Percentiles rank a stretch among this genome's conserved stretches.
These are phyloP conservation scores for Ormyrus labotus DNA, from an alignment of 2,888 invertebrate species.

Conservation along the genomic window DNA sequence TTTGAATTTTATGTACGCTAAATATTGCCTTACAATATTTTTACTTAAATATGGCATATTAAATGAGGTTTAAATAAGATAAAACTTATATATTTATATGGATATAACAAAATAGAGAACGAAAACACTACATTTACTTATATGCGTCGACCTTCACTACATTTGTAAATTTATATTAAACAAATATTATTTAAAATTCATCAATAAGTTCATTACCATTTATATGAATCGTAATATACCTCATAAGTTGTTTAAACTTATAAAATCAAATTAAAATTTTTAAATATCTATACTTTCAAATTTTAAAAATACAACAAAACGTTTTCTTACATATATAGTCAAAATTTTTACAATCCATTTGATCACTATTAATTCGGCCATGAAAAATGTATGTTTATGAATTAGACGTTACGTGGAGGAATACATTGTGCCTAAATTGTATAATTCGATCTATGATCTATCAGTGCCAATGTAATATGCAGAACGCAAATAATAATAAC, in stretches of 20 bases:
- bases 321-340: neutral
- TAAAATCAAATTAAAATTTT: neutral
- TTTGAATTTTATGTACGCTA: neutral
- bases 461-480: slow-evolving; percentile 42
- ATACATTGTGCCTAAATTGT: slow-evolving; percentile 47
- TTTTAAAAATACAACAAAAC: neutral
- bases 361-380: slow-evolving; percentile 20
- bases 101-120: slow-evolving; percentile 13
- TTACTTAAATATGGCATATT: slow-evolving; percentile 36
- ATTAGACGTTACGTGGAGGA: slow-evolving; percentile 34
- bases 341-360: neutral
- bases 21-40: slow-evolving; percentile 19
- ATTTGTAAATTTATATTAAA: neutral
- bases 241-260: neutral
- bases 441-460: slow-evolving; percentile 47
- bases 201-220: neutral
- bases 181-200: neutral
- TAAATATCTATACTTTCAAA: neutral
- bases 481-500: neutral
- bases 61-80: slow-evolving; percentile 31
- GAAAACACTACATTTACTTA: neutral
- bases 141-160: neutral
- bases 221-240: neutral
- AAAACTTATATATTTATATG: slow-evolving; percentile 28
- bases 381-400: slow-evolving; percentile 31